A percentile compares a stretch with the other conserved stretches of the same genome.
phyloP scores from a whole-genome alignment of 2,888 invertebrate genomes.

The Tachystola acroxantha region DNA sequence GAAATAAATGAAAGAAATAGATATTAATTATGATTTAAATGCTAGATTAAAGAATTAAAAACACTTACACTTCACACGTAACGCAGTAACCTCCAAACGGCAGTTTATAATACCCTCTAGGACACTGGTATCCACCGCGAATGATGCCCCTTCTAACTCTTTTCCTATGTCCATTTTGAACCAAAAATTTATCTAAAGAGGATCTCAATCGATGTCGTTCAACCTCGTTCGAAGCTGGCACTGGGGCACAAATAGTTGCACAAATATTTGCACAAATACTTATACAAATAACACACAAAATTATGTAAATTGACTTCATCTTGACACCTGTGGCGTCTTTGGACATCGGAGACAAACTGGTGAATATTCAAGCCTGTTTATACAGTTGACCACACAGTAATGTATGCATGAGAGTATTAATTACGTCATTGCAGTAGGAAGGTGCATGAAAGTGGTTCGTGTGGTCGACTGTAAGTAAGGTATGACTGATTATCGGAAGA shows the following conservation, averaged over 20 bases:
- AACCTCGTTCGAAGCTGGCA: neutral
- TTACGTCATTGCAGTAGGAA: too few relatives aligned
- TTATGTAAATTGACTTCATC: neutral
- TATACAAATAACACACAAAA: neutral
- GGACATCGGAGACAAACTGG: neutral
- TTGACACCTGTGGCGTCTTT: neutral
- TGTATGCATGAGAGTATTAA: too few relatives aligned
- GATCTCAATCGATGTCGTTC: neutral
- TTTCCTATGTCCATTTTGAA: neutral
- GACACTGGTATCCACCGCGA: neutral
- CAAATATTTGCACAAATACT: neutral
- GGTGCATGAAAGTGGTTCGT: too few relatives aligned
- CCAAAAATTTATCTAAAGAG: neutral
- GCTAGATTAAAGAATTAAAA: too few relatives aligned
- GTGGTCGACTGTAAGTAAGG: too few relatives aligned
- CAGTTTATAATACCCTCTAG: neutral
- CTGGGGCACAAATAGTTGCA: neutral
- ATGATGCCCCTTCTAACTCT: neutral
- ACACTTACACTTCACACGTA: neutral
- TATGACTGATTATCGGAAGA: too few relatives aligned
- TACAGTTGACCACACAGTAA: too few relatives aligned
- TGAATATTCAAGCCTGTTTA: too few relatives aligned
- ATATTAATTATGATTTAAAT: too few relatives aligned
- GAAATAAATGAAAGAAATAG: too few relatives aligned
- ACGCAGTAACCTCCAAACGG: neutral